Evolutionary conservation across 2,113 vertebrate species (phyloP), one percentile per base, ranked within the genome.

Genomic region (Beaufortia kweichowensis): DNA sequence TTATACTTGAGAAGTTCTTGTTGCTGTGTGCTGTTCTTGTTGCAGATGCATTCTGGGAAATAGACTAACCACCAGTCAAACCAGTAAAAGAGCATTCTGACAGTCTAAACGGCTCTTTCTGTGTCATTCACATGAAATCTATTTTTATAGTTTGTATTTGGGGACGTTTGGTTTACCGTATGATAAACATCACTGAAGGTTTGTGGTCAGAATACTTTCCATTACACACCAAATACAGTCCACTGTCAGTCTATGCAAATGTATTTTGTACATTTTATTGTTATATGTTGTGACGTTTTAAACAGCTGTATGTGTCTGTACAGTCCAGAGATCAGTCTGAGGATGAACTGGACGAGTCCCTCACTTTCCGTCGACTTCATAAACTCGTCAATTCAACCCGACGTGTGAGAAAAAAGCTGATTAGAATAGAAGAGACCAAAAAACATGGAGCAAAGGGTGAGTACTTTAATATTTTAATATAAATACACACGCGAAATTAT

Each of bases 371-470:
- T 85, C 92, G 96, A 75, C 91, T 99, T 75, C 96, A 98, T 82
- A 99, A 95, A 87, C 90, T 98, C 86, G 96, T 99, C 60, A 95
- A 91, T 90, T 99, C 97, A 26, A 98, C 94, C 26, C 93, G 96
- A 39, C 94, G 95, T 85, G 94, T 93, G 68, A 94, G 92, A 86
- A 99, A 97, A 92, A 99, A 98, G 89, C 93, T 97, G 61, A 94
- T 96, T 86, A 91, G 89, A 80, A 93, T 95, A 73, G 96, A 99
- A 43, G 96, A 99, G 87, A 90, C 92, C 80, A 95, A 94, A 89
- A 96, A 92, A 81, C 87, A 91, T 17, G 92, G 80, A 88, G 88
- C 87, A 1, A 95, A 95, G 89, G 96, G 97, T 97, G 93, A 90
- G 75, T 35, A n/a, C n/a, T n/a, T n/a, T n/a, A 1, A 10, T 65